Evolutionary conservation across 2,113 vertebrate species (phyloP), one percentile per base, ranked within the genome.

Genomic region (Hydropotes inermis): DNA sequence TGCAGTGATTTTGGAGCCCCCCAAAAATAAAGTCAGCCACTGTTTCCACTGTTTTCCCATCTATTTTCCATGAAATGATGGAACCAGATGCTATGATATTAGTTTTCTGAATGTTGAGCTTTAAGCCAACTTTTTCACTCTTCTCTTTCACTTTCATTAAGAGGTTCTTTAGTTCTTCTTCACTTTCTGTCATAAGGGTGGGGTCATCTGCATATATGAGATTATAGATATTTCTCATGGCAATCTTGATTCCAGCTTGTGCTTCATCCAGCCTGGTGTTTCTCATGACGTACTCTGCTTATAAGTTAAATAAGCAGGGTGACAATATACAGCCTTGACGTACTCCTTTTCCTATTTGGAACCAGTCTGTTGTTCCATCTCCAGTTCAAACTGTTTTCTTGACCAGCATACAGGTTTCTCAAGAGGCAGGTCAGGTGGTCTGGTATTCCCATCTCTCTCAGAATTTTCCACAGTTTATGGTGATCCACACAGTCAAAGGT

Each of bases 141-240:
- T n/a, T 33, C 61, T 4, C 15, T 67, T 64, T 64, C 16, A 64
- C 16, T n/a, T 67, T 36, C 33, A 67, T 36, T 33, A 67, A 67
- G 64, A 67, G 17, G 33, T 17, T 67, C 33, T 67, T 36, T 67
- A 36, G 16, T 36, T 67, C 64, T 36, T 67, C 33, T 36, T 67
- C 33, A 36, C 64, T 67, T 67, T 67, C 64, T 67, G 64, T 33
- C 33, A 10, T 67, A n/a, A 67, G 33, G 64, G 8, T 67, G 16
- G 1, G n/a, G 64, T 36, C 64, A 19, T 67, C 61, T 67, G 64
- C 64, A 67, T 19, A n/a, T n/a, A 8, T 19, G 16, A 67, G 64
- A 8, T 67, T n/a, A 67, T 10, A n/a, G 7, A 19, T 67, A 67
- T 67, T n/a, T n/a, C 16, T 36, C 64, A 17, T 0, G 0, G 33